Evolutionary conservation across 37 sponge, comb jelly and placozoan species (phyloP), one percentile per base, ranked within the genome.

Genomic region (Chondrilla cf. caribensis): DNA sequence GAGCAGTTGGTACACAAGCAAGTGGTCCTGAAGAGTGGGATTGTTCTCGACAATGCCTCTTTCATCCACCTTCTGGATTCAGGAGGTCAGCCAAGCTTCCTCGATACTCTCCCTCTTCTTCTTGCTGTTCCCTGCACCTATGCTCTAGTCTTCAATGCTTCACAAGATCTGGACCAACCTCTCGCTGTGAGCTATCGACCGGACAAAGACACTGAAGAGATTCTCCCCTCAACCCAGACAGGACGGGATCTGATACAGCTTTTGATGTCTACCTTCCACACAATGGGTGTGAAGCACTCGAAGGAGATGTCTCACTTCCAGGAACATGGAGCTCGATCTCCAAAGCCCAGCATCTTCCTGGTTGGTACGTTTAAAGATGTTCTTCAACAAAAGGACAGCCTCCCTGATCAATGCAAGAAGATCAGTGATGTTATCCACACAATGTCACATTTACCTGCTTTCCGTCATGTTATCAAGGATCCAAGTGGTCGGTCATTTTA

Each of bases 51-150:
- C 3, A 1, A 67, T 67, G 76, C 44, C 76, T 6, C 76, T 9
- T 73, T 73, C 44, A 24, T 73, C 44, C 44, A 73, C 76, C 76
- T 73, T 25, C 76, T 73, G 1, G 76, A 73, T 37, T 36, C 76
- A 40, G 76, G 76, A 11, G 76, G 76, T 43, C 76, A 73, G 76
- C 44, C 76, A 40, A 40, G 38, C 2, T 73, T 73, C 44, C 76
- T 36, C 42, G 76, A 73, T 73, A 37, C 76, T 39, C 76, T 73
- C n/a, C 76, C 76, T 1, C 41, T 73, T n/a, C 76, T 73, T 7
- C 76, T 73, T 40, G 76, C 31, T 40, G 19, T 38, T 39, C 76
- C 76, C 76, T 73, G 76, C 24, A 73, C 41, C 25, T 73, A 43
- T 25, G 24, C 40, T 37, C 76, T 36, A 4, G 44, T 42, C 41